These are phyloP conservation scores for Ypsolopha scabrella DNA, from an alignment of 2,888 invertebrate genomes.

Conservation along the genomic window DNA sequence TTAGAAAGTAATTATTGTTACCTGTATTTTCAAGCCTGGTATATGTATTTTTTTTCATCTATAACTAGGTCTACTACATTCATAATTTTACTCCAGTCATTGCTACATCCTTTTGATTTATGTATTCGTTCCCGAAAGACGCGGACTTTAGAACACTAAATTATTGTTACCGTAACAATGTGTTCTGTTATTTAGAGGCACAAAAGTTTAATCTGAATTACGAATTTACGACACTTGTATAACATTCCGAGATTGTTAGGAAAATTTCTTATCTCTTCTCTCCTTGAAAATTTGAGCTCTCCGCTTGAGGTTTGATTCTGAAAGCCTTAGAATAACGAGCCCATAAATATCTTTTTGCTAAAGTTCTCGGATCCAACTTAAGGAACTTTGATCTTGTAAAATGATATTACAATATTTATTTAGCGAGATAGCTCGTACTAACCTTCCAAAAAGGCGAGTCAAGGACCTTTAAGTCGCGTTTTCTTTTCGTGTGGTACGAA, in stretches of 20 bases:
- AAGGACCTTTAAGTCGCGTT: no score
- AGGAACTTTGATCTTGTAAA: neutral
- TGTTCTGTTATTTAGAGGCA: neutral
- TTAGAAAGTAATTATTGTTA: no score
- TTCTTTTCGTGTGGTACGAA: no score
- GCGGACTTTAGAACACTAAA: neutral
- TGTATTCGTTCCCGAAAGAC: slow-evolving; percentile 9
- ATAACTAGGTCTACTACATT: no score
- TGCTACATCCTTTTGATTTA: slow-evolving; percentile 18
- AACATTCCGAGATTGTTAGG: slow-evolving; percentile 1
- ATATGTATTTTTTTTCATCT: no score
- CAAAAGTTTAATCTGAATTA: slow-evolving; percentile 3
- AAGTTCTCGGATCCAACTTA: neutral
- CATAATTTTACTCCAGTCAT: no score
- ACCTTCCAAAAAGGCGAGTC: no score
- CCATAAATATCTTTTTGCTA: neutral
- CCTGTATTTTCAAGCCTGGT: no score
- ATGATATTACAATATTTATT: neutral
- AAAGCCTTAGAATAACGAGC: slow-evolving; percentile 1
- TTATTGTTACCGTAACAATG: neutral
- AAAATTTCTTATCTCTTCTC: neutral
- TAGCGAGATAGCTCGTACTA: no score
- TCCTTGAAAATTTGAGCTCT: neutral
- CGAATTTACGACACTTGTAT: neutral
- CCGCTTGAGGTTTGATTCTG: neutral